Percentiles rank a stretch among this genome's conserved stretches.
Evolutionary conservation across 2,797 vertebrate genomes (phyloP).

Genomic region (Micromesistius poutassou): DNA sequence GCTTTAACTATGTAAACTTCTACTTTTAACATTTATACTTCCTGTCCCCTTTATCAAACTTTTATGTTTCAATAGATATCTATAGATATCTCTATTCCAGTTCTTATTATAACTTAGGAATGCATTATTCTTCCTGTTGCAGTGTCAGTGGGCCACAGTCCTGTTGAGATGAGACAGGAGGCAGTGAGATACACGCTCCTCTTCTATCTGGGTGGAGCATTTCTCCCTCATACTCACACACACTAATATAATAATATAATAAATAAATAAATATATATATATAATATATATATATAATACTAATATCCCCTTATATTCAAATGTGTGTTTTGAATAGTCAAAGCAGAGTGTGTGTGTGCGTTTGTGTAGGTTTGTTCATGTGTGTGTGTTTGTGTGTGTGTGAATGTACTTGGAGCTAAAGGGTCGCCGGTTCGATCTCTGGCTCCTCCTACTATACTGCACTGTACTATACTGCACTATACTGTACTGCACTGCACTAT

Average conservation of each 20-base stretch:
- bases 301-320: neutral
- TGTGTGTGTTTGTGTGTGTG: too few relatives aligned
- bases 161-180: neutral
- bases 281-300: too few relatives aligned
- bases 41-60: neutral
- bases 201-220: neutral
- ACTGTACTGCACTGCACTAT: too few relatives aligned
- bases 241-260: too few relatives aligned
- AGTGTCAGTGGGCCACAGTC: neutral
- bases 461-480: too few relatives aligned
- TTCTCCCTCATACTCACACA: too few relatives aligned
- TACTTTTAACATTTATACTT: too few relatives aligned
- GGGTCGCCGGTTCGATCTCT: too few relatives aligned
- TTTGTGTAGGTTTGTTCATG: too few relatives aligned
- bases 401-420: too few relatives aligned
- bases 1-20: neutral
- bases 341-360: slow-evolving; percentile 28
- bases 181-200: neutral
- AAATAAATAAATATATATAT: too few relatives aligned
- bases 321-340: slow-evolving; percentile 50
- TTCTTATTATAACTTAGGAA: neutral
- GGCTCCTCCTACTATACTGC: too few relatives aligned
- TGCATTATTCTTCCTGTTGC: neutral
- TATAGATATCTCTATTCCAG: neutral
- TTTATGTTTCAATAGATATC: neutral